Evolutionary conservation across 2,888 invertebrate genomes (phyloP), one percentile per base, ranked within the genome.

Genomic region (Yponomeuta malinellus): DNA sequence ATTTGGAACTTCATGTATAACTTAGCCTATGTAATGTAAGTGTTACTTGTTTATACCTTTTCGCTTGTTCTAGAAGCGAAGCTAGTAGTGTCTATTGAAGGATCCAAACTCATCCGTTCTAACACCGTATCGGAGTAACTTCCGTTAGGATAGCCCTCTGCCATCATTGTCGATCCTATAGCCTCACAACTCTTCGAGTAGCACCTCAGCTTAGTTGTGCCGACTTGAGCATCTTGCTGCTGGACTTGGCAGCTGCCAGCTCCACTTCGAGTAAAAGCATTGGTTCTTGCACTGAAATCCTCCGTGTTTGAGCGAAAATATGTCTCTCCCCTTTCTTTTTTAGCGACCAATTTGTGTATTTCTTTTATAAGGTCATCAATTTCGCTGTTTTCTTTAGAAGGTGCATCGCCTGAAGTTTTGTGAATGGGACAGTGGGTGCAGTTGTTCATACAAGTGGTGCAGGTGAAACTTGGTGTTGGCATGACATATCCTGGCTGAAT

Each of bases 151-250:
- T 79, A 78, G 2, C 76, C 74, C 6, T 86, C 84, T 0, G 83
- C 76, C 48, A 74, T 72, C 66, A 78, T 74, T 73, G 78, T 81
- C 1, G 86, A 83, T 2, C 84, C 81, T 71, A 91, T 83, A 0
- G 89, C 90, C 77, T 90, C 90, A 75, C 90, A 90, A 74, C 90
- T 91, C 74, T 87, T 90, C 5, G 91, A 91, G 71, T 83, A 82
- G 74, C 83, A 86, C 72, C 81, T 86, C 65, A 85, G 74, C 68
- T 79, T 81, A 6, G 81, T 78, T n/a, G 89, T 88, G 29, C 86
- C 88, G 0, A 89, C 85, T 72, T 85, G 83, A 3, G 81, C 87
- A 72, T 90, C 88, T 63, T 83, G 84, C 70, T 82, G 84, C 6
- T 80, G 81, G 2, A 78, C 69, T 71, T 79, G 81, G 3, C 77